A percentile compares a stretch with the other conserved stretches of the same genome.
Conservation (phyloP, 2,113 vertebrate species). For the Pycnonotus jocosus region DNA sequence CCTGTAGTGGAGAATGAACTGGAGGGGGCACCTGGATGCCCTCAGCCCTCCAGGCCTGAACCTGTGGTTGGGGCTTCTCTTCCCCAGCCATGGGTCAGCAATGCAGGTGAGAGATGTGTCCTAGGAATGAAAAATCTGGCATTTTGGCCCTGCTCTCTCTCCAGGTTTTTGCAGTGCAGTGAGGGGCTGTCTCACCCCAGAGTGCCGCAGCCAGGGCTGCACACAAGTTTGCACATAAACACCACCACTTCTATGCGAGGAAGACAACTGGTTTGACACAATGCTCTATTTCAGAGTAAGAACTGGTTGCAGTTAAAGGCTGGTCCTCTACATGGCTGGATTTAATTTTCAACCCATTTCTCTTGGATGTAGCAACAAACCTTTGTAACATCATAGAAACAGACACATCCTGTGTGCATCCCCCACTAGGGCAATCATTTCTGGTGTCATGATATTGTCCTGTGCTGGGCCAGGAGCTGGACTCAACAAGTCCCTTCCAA, state of each 20-base stretch:
- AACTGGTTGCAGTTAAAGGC: neutral
- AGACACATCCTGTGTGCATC: neutral
- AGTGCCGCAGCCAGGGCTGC: neutral
- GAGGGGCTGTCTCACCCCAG: neutral
- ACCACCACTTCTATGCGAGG: rapidly evolving
- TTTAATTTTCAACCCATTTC: neutral
- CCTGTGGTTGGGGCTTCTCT: neutral
- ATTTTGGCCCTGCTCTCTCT: neutral
- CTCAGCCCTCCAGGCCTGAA: neutral
- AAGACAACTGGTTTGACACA: neutral
- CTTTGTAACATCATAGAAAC: neutral
- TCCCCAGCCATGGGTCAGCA: rapidly evolving
- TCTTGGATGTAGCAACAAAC: neutral
- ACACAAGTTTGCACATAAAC: neutral
- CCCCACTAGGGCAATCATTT: neutral
- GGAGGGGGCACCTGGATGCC: too few species aligned
- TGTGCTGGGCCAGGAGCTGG: neutral
- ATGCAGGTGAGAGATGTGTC: rapidly evolving
- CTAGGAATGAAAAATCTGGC: neutral
- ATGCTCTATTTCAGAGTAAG: neutral
- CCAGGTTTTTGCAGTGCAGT: neutral
- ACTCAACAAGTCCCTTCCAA: neutral
- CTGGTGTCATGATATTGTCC: neutral
- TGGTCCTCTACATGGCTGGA: neutral
- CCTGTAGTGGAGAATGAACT: neutral